Percentiles rank a stretch among this genome's conserved stretches.
These are phyloP conservation scores for Panthera leo DNA, from an alignment of 2,113 vertebrate genomes.

Conservation along the genomic window DNA sequence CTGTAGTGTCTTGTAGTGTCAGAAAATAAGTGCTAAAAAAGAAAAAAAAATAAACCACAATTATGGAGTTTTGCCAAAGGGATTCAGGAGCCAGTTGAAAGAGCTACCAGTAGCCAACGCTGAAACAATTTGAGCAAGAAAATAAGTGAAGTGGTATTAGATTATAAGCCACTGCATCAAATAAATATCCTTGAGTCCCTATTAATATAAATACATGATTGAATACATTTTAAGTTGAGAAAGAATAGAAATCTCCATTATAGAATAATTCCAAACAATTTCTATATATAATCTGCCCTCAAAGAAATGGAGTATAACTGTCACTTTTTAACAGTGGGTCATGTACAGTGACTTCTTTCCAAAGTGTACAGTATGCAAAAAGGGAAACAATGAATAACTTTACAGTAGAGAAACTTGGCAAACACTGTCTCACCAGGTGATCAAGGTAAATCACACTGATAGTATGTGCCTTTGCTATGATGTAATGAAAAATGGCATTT, in stretches of 20 bases:
- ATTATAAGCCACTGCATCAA: not conserved
- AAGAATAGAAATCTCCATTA: not conserved
- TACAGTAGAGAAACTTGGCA: not conserved
- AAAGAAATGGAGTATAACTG: not conserved
- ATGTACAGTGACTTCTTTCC: not conserved
- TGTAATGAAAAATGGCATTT: not conserved
- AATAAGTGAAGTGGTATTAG: not conserved
- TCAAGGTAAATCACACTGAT: not conserved
- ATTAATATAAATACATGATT: not conserved
- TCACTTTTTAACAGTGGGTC: not conserved
- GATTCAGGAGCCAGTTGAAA: not conserved
- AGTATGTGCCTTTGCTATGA: not conserved
- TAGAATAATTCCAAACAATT: not conserved
- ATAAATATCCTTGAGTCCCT: not conserved
- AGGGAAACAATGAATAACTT: not conserved
- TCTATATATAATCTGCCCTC: not conserved
- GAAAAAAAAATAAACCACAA: not conserved
- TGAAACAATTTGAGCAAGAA: not conserved
- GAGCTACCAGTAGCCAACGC: not conserved
- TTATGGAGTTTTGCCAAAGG: not conserved
- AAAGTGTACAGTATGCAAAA: not conserved
- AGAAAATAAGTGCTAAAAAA: not conserved
- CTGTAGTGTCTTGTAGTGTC: not conserved
- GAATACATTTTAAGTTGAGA: not conserved
- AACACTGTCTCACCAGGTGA: not conserved